Evolutionary conservation across 2,888 invertebrate species (phyloP).

Genomic region (Pristionchus fissidentatus): DNA sequence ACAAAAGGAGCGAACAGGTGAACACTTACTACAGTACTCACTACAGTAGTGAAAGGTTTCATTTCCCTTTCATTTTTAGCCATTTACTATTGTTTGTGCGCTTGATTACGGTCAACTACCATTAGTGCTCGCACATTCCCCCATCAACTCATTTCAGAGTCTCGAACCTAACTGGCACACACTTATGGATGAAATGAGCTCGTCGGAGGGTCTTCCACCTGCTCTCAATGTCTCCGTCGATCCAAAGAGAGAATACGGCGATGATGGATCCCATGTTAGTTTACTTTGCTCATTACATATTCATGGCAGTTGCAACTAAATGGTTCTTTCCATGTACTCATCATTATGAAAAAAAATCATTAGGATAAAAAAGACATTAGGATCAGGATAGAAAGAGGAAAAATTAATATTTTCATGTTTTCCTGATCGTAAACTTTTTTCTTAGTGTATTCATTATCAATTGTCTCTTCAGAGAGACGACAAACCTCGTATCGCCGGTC

Average conservation of each 20-base stretch:
- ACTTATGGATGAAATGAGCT: conserved; percentile 3
- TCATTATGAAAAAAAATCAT: no score
- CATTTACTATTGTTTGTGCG: no score
- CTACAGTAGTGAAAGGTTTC: not conserved
- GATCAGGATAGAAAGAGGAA: not conserved
- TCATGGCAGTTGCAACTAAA: no score
- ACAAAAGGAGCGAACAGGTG: conserved; percentile 45
- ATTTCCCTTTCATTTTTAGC: no score
- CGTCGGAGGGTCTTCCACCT: not conserved
- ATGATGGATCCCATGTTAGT: not conserved
- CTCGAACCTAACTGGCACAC: conserved; percentile 12
- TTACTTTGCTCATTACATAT: not conserved
- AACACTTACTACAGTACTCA: not conserved
- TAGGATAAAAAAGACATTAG: no score
- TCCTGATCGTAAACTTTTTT: not conserved
- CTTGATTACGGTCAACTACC: no score
- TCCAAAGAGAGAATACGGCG: not conserved
- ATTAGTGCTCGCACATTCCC: no score
- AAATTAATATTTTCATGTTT: not conserved
- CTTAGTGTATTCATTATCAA: not conserved
- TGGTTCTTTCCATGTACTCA: no score
- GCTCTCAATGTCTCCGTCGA: not conserved
- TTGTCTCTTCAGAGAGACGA: conserved; percentile 1
- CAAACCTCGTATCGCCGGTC: conserved; percentile 40
- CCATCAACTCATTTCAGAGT: not conserved